Evolutionary conservation across 1,140 invertebrate species (phyloP), one percentile per base, ranked within the genome.

Genomic region (Lepidurus arcticus): DNA sequence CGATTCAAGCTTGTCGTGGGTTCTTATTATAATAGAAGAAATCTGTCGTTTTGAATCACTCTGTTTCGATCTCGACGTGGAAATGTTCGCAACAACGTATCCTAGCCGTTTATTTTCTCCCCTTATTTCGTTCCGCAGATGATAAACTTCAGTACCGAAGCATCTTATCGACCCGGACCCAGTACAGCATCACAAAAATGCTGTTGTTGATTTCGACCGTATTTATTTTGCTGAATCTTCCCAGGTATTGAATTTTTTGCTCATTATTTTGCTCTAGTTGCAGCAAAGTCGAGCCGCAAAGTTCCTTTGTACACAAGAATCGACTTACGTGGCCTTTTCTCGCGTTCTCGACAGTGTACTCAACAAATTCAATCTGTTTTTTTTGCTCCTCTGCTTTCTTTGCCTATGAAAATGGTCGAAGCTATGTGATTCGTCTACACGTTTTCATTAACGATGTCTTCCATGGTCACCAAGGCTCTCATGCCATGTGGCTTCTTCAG

Each of bases 111-210:
- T 4, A 34, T 34, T 34, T 34, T 34, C 34, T 34, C 34, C 34
- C 34, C 34, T 34, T 34, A 78, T 24, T 78, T 78, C 16, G 10
- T 7, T 42, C 21, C 44, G 16, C 45, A 80, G 79, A 75, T 42
- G 74, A 80, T 9, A 78, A 79, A 78, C 44, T 79, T 53, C 79
- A 79, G 44, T 79, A 80, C 75, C 76, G 77, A 43, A 88, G 85
- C 80, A 81, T 85, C 13, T 84, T 84, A 3, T 87, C 86, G 0
- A 86, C 83, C n/a, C 84, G 85, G 76, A 88, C 86, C 76, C 87
- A 88, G 79, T 86, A 87, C 74, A 88, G 83, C 78, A 88, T 88
- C 34, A 88, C 88, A 0, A 88, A 88, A 81, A 88, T 88, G 87
- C 81, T 89, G 1, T 82, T 89, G 5, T 83, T 88, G 1, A 88